Conservation (phyloP, 2,113 vertebrate species). For the Corvus moneduloides region DNA sequence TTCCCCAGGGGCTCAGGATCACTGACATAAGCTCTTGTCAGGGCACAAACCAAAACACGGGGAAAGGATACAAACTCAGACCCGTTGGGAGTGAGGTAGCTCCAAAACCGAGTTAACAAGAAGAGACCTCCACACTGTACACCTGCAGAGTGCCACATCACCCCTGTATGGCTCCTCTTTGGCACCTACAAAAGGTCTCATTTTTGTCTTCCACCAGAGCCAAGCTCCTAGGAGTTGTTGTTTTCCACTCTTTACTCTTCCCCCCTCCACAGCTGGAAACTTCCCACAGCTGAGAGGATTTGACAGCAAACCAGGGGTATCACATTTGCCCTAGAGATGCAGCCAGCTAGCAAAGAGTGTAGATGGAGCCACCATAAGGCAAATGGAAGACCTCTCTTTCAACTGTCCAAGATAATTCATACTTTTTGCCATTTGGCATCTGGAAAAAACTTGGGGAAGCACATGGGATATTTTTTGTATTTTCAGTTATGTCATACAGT, state of each 20-base stretch:
- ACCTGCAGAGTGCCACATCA: neutral
- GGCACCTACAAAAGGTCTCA: neutral
- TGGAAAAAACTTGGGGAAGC: neutral
- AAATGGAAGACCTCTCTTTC: neutral
- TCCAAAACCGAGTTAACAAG: neutral
- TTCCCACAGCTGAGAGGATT: neutral
- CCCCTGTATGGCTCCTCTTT: neutral
- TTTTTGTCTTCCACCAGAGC: neutral
- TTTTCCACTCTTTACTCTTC: neutral
- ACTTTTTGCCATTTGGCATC: neutral
- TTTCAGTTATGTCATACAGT: neutral
- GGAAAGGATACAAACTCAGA: neutral
- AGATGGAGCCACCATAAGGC: neutral
- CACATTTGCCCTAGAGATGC: neutral
- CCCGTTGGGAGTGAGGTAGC: fast-evolving
- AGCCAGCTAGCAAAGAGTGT: neutral
- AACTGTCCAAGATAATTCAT: neutral
- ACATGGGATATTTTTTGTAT: neutral
- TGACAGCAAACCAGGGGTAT: neutral
- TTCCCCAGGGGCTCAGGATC: neutral
- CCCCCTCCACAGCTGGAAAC: neutral
- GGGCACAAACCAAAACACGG: neutral
- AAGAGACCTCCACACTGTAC: neutral
- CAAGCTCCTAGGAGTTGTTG: neutral
- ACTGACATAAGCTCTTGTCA: neutral